Base-by-base conservation (phyloP, 2,888 invertebrate genomes). In the Axea sp. region DNA sequence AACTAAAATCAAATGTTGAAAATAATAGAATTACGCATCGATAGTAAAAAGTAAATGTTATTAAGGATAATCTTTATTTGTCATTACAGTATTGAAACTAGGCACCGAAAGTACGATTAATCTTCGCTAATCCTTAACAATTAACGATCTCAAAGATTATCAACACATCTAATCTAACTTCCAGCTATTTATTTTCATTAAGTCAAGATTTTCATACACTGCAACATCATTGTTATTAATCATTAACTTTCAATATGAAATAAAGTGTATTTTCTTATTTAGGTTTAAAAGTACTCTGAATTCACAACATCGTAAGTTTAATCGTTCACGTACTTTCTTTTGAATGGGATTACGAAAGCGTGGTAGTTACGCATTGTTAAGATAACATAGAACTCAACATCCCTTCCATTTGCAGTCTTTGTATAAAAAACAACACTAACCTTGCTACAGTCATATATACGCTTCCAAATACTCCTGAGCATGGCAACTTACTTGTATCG, bases 301-400 rank as follows among this genome's bases (percentile, higher is more conserved):
- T 33, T 33, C 35, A 35, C 43, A 43, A 53, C 35, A 53, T 35
- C 45, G 35, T 17, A 35, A 28, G 28, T 37, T 65, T 64, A 53
- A 64, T 55, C 65, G 65, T 55, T 53, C 33, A 37, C 37, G 55
- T 45, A 31, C 55, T 4, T 47, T 55, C 45, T 45, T 33, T 6
- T 45, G 45, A 55, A 65, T 65, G 45, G 49, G 35, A 30, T 49
- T 62, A 49, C 62, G 28, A 11, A 33, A 49, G 49, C 41, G 22
- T 31, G 33, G 24, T 19, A 8, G 43, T 57, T 43, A 57, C 43
- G 19, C 37, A 35, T 9, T 35, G 43, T 15, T 24, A 24, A 39
- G 49, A 31, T 35, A 37, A 19, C 4, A 19, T 19, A 19, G 19
- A n/a, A n/a, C n/a, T n/a, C n/a, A n/a, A n/a, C n/a, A n/a, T n/a